Conservation (phyloP, 2,797 vertebrate species). For the Hybognathus amarus region DNA sequence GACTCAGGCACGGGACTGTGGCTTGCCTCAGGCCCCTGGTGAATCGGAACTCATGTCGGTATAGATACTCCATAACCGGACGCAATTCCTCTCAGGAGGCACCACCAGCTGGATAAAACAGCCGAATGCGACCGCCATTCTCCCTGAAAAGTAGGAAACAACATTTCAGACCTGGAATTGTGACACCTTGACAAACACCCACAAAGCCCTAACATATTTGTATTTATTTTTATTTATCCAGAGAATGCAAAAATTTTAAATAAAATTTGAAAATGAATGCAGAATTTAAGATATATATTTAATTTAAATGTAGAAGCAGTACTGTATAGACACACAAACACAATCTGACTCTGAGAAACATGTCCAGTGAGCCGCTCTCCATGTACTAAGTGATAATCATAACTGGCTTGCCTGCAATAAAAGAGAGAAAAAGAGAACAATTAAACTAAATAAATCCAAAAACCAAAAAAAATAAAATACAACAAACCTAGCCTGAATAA, state of each 20-base stretch:
- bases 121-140: too few relatives aligned
- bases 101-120: too few relatives aligned
- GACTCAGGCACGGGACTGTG: too few relatives aligned
- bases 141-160: too few relatives aligned
- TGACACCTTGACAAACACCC: too few relatives aligned
- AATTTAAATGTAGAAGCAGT: not conserved
- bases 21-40: too few relatives aligned
- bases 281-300: not conserved
- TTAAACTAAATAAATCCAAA: slow-evolving; percentile 17
- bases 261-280: not conserved
- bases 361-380: slow-evolving; percentile 98
- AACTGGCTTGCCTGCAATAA: slow-evolving; percentile 92
- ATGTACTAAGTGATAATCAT: slow-evolving; percentile 99
- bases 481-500: not conserved
- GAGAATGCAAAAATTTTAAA: too few relatives aligned
- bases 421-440: slow-evolving; percentile 69
- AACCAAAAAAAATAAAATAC: too few relatives aligned
- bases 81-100: too few relatives aligned
- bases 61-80: slow-evolving; percentile 61
- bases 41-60: slow-evolving; percentile 62
- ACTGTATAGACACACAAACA: not conserved
- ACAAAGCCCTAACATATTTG: too few relatives aligned
- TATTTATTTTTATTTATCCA: too few relatives aligned
- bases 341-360: slow-evolving; percentile 94
- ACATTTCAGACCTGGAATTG: too few relatives aligned